phyloP scores from a whole-genome alignment of 2,888 invertebrate species.

The Mythimna loreyi region DNA sequence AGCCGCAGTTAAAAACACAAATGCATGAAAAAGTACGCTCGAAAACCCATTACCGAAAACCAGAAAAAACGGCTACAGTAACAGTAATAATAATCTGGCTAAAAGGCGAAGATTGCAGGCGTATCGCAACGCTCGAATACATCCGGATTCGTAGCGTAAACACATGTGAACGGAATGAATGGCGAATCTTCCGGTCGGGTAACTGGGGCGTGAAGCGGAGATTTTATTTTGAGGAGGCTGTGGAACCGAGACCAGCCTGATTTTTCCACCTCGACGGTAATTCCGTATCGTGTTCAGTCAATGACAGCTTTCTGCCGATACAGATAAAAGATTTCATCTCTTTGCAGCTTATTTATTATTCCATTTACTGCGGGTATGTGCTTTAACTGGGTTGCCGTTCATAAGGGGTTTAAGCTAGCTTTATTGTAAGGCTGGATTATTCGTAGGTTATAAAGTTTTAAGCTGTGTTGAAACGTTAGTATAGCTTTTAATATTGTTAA shows the following conservation, averaged over 20 bases:
- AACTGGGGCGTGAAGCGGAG: constrained; percentile 81
- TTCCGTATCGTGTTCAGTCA: constrained; percentile 60
- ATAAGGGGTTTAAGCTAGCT: constrained; percentile 18
- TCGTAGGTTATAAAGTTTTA: constrained; percentile 14
- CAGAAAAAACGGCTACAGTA: constrained; percentile 29
- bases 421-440: constrained; percentile 44
- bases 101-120: constrained; percentile 61
- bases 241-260: constrained; percentile 70
- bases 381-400: constrained; percentile 32
- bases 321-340: constrained; percentile 61
- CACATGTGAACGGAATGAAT: constrained; percentile 76
- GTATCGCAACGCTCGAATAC: constrained; percentile 58
- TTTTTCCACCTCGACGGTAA: constrained; percentile 75
- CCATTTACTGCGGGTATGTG: constrained; percentile 30
- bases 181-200: constrained; percentile 73
- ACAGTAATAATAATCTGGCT: constrained; percentile 58
- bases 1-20: constrained; percentile 6
- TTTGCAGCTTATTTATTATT: constrained; percentile 58
- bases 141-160: constrained; percentile 66
- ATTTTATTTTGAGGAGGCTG: constrained; percentile 79
- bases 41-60: constrained; percentile 27
- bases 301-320: constrained; percentile 54
- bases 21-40: constrained; percentile 25
- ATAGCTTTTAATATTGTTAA: constrained; percentile 4
- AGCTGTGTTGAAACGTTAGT: constrained; percentile 21